Conservation (phyloP, 2,113 vertebrate genomes). For the Pantherophis guttatus region DNA sequence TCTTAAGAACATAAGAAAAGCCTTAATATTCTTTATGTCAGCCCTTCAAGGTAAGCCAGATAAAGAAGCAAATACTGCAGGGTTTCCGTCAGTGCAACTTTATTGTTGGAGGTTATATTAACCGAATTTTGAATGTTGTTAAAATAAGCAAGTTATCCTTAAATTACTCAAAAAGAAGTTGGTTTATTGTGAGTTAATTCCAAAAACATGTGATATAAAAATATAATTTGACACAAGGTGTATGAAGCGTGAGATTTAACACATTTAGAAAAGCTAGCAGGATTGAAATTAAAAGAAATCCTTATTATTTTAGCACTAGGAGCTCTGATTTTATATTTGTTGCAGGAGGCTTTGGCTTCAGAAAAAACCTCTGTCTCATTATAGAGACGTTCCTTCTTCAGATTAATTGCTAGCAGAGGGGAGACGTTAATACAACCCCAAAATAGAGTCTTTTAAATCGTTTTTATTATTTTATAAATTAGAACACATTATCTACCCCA, state of each 20-base stretch:
- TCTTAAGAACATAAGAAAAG: not conserved
- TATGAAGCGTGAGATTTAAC: not conserved
- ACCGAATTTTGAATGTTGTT: not conserved
- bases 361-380: not conserved
- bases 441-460: not conserved
- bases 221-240: not conserved
- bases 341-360: not conserved
- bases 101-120: not conserved
- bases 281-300: not conserved
- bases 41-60: not conserved
- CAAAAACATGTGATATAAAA: not conserved
- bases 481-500: not conserved
- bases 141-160: not conserved
- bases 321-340: not conserved
- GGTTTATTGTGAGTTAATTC: not conserved
- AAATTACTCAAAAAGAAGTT: not conserved
- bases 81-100: not conserved
- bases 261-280: not conserved
- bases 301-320: not conserved
- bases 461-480: not conserved
- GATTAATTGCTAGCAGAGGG: not conserved
- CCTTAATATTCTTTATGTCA: not conserved
- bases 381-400: not conserved
- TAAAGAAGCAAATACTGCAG: not conserved
- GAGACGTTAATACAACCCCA: not conserved